Conservation (phyloP, 2,797 vertebrate species). For the Propithecus deckenii region DNA sequence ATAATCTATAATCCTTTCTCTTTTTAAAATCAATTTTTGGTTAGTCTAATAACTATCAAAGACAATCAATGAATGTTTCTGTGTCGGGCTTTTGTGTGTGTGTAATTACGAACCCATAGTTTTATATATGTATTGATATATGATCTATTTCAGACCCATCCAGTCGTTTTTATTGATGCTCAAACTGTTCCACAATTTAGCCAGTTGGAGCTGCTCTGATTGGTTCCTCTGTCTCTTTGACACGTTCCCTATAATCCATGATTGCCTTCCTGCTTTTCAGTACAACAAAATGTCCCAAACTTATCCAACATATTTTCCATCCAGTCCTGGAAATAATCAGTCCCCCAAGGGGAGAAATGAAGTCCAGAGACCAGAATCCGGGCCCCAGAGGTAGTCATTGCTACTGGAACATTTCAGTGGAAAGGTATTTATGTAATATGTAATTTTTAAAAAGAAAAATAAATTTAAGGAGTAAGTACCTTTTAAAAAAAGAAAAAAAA, state of each 20-base stretch:
- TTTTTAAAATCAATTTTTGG: neutral
- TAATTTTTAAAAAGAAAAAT: neutral
- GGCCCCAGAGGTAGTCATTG: neutral
- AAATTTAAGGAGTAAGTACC: neutral
- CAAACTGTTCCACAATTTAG: neutral
- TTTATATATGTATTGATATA: neutral
- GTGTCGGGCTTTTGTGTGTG: neutral
- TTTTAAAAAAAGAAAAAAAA: neutral
- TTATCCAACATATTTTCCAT: neutral
- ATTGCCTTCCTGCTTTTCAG: neutral
- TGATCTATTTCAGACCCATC: neutral
- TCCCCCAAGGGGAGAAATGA: neutral
- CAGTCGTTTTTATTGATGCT: neutral
- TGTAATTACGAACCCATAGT: neutral
- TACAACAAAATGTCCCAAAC: neutral
- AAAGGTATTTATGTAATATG: neutral
- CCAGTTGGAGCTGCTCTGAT: neutral
- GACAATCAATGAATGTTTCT: neutral
- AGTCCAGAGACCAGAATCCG: neutral
- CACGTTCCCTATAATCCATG: neutral
- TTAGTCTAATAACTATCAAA: neutral
- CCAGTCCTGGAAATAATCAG: neutral
- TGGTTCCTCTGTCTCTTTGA: neutral
- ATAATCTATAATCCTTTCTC: neutral
- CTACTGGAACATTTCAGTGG: neutral